Evolutionary conservation across 2,888 invertebrate species (phyloP), one percentile per base, ranked within the genome.

Genomic region (Exocentrus adspersus): DNA sequence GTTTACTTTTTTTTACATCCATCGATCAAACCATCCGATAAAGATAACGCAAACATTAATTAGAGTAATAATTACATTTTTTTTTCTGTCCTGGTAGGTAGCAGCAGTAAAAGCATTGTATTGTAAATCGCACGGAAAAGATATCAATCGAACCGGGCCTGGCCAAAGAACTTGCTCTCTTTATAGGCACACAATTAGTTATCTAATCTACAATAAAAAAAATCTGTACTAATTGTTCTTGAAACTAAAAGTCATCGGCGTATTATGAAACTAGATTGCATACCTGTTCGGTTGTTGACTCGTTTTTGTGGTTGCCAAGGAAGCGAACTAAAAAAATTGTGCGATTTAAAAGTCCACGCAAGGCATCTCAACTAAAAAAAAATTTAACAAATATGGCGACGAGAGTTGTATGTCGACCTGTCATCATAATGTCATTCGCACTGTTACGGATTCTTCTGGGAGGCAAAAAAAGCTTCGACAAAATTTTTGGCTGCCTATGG

Each of bases 181-280:
- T 37, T 37, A 37, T 37, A n/a, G n/a, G n/a, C n/a, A 37, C 37
- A 37, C 37, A 37, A 37, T 37, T 37, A 37, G 37, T n/a, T 37
- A 37, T 37, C 37, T 37, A 37, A 37, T 37, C 37, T 37, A 12
- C 12, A 12, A 37, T 37, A 37, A n/a, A n/a, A n/a, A n/a, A 12
- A 37, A 37, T 37, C n/a, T 12, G 37, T 9, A 48, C 24, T 48
- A 48, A 48, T 48, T 48, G 46, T 24, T 48, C 24, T 21, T 24
- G 20, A 24, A 48, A 48, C 24, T 48, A 21, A 48, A 48, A 48
- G 46, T 48, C 46, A 48, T 48, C 46, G 14, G 14, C 24, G 24
- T 24, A 48, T 48, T 48, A 48, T n/a, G 14, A 12, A 12, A n/a
- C 37, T 37, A 37, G n/a, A 37, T 37, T 9, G 37, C 37, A 37